These are phyloP conservation scores for Slavum lentiscoides DNA, from an alignment of 2,888 invertebrate genomes.

Conservation along the genomic window DNA sequence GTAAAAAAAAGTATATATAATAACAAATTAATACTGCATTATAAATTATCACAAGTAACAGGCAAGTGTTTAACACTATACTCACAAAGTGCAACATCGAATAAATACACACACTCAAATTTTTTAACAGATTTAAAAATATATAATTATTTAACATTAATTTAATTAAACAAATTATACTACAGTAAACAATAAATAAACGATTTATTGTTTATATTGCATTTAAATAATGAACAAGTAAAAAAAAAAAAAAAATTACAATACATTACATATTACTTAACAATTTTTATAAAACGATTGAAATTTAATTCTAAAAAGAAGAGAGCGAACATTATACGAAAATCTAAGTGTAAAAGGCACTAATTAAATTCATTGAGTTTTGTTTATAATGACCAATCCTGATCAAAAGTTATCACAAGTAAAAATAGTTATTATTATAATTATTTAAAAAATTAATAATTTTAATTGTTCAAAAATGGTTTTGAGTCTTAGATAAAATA, in stretches of 20 bases:
- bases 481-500: constrained; percentile 17
- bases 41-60: constrained; percentile 45
- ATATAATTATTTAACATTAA: constrained; percentile 28
- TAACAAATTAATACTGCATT: constrained; percentile 29
- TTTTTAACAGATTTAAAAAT: constrained; percentile 35
- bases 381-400: not conserved
- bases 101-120: not conserved
- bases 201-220: not conserved
- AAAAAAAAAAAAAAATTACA: not conserved
- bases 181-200: no score
- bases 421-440: constrained; percentile 1
- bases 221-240: not conserved
- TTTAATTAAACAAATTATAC: not conserved
- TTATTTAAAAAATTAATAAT: not conserved
- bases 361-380: constrained; percentile 13
- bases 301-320: not conserved
- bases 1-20: constrained; percentile 11
- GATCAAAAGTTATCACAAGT: not conserved
- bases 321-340: constrained; percentile 16
- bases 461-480: not conserved
- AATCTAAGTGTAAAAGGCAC: constrained; percentile 16
- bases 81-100: constrained; percentile 18
- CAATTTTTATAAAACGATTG: not conserved
- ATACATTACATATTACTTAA: constrained; percentile 8
- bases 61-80: constrained; percentile 40